Evolutionary conservation across 23 tunicate genomes (phyloP).

Genomic region (Corella eumyota): DNA sequence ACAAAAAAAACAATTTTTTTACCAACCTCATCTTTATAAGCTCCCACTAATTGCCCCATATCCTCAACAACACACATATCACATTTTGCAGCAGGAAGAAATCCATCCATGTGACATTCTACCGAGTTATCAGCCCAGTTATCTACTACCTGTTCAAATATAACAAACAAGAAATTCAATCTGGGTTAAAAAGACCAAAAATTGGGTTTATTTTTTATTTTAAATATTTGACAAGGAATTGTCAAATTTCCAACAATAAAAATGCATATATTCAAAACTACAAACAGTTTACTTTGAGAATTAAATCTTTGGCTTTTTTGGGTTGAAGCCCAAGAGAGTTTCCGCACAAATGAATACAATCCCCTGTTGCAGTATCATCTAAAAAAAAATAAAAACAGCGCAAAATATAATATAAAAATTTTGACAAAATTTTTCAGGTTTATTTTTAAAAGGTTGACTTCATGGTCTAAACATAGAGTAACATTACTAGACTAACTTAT

Average conservation of each 20-base stretch:
- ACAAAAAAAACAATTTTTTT: neutral
- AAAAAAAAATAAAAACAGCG: too few relatives aligned
- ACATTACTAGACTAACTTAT: too few relatives aligned
- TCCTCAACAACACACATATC: constrained; percentile 17
- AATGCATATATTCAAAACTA: too few relatives aligned
- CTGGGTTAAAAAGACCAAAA: too few relatives aligned
- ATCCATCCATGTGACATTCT: constrained; percentile 14
- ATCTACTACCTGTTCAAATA: constrained; percentile 42
- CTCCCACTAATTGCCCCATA: constrained; percentile 41
- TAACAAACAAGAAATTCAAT: too few relatives aligned
- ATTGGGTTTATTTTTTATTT: too few relatives aligned
- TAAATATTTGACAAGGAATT: neutral
- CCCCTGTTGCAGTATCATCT: too few relatives aligned
- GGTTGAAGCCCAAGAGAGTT: constrained; percentile 68
- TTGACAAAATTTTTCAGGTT: too few relatives aligned
- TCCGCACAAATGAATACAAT: constrained; percentile 34
- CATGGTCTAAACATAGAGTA: too few relatives aligned
- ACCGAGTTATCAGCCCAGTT: constrained; percentile 19
- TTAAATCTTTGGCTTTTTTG: neutral
- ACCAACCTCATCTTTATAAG: constrained; percentile 31
- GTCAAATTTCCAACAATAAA: neutral
- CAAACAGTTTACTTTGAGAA: constrained; percentile 26
- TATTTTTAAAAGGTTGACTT: too few relatives aligned
- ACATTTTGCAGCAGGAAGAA: too few relatives aligned
- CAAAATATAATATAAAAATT: too few relatives aligned